Evolutionary conservation across 2,888 invertebrate genomes (phyloP), one percentile per base, ranked within the genome.

Genomic region (Cloeon dipterum): DNA sequence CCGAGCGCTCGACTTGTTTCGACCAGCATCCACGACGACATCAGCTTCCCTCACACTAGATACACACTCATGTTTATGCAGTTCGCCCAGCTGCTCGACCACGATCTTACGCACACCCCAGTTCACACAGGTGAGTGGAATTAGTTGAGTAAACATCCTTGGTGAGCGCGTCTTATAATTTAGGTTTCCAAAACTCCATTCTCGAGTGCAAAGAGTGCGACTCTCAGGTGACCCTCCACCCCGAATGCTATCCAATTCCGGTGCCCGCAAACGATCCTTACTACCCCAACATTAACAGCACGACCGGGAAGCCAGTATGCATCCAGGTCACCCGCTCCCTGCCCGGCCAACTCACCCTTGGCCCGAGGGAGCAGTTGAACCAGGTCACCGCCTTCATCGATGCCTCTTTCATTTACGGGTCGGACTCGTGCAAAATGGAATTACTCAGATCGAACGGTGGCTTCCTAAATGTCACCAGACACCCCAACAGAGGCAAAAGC

Each of bases 71-170:
- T 65, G 50, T 48, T 63, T n/a, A 65, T 65, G 65, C 64, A 64
- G 46, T 61, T 60, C 44, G 65, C 62, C 4, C 65, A 66, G 47
- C 55, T 66, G 36, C 50, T 65, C 29, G 66, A 66, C 44, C 65
- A 66, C 47, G 66, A 66, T 43, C 49, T 65, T 41, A 64, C 64
- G 10, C 61, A 63, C 43, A 63, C 65, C 3, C 65, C 66, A 1
- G 58, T 64, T 40, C 57, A 61, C 38, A 49, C 54, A 47, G 58
- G 57, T 55, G 44, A 23, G 7, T 23, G 11, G 8, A 23, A 23
- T 23, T 23, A 23, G 23, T 23, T 23, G 11, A 8, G 11, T 8
- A n/a, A n/a, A n/a, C n/a, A n/a, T n/a, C n/a, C n/a, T n/a, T n/a
- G n/a, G n/a, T n/a, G n/a, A n/a, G n/a, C n/a, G n/a, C 11, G 23